Percentiles rank a stretch among this genome's conserved stretches.
Conservation (phyloP, 2,113 vertebrate species). For the Meles meles region DNA sequence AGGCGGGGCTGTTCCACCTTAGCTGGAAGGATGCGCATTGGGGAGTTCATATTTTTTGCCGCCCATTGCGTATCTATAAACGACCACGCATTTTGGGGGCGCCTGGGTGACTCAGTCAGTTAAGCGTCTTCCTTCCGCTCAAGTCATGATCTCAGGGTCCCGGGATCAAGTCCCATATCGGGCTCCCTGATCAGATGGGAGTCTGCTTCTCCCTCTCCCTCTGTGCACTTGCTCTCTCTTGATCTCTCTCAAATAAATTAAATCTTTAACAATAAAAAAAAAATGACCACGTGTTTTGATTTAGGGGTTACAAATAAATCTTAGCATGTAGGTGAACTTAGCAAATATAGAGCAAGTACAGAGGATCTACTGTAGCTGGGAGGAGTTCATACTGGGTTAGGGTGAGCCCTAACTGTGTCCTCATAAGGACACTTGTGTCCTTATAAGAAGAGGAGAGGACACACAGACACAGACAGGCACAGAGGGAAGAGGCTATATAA, state of each 20-base stretch:
- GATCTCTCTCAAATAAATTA: not conserved
- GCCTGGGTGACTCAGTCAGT: not conserved
- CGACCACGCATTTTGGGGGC: not conserved
- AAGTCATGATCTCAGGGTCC: not conserved
- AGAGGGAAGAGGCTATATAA: not conserved
- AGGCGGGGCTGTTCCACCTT: rapidly evolving
- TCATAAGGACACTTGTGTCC: no score
- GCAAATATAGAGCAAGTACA: not conserved
- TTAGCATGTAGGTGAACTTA: not conserved
- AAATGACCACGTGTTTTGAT: not conserved
- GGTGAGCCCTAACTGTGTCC: not conserved
- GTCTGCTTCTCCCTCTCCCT: not conserved
- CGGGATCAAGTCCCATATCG: not conserved
- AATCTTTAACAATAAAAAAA: not conserved
- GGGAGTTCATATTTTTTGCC: not conserved
- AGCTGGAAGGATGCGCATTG: not conserved
- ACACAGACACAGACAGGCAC: not conserved
- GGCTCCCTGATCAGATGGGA: not conserved
- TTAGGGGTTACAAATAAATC: not conserved
- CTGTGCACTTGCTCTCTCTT: not conserved
- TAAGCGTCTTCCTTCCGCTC: not conserved
- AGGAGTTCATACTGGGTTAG: not conserved
- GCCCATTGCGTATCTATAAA: not conserved
- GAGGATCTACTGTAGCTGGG: not conserved
- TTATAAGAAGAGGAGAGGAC: not conserved